These are phyloP conservation scores for Tinamus guttatus DNA, from an alignment of 2,113 vertebrate genomes.

Conservation along the genomic window DNA sequence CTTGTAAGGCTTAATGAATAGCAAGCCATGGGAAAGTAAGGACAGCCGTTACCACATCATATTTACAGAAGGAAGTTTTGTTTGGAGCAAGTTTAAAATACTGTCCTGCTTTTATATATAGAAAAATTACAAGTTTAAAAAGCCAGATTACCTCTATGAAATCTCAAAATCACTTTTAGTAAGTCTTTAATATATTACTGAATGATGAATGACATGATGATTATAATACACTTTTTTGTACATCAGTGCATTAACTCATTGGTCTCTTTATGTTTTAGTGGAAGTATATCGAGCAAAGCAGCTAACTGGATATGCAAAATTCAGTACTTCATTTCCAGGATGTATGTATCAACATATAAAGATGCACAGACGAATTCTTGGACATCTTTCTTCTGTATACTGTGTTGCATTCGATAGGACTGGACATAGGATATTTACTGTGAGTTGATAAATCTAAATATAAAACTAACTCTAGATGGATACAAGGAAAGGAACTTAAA, in stretches of 20 bases:
- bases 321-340: constrained; percentile 90
- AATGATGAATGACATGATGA: neutral
- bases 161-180: neutral
- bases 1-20: neutral
- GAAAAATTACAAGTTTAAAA: neutral
- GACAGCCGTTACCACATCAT: neutral
- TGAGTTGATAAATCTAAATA: constrained; percentile 76
- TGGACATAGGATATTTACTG: constrained; percentile 97
- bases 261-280: constrained; percentile 81
- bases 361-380: constrained; percentile 95
- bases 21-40: neutral
- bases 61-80: neutral
- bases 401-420: constrained; percentile 98
- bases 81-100: neutral
- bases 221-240: neutral
- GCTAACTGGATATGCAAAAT: constrained; percentile 88
- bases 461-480: neutral
- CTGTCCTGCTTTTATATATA: neutral
- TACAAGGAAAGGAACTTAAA: neutral
- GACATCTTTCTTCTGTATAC: constrained; percentile 98
- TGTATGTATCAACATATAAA: constrained; percentile 93
- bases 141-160: neutral
- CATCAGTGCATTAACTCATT: neutral
- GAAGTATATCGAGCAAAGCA: constrained; percentile 89
- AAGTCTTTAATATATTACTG: neutral